Conservation (phyloP, 2,888 invertebrate species). For the Lycaena phlaeas region DNA sequence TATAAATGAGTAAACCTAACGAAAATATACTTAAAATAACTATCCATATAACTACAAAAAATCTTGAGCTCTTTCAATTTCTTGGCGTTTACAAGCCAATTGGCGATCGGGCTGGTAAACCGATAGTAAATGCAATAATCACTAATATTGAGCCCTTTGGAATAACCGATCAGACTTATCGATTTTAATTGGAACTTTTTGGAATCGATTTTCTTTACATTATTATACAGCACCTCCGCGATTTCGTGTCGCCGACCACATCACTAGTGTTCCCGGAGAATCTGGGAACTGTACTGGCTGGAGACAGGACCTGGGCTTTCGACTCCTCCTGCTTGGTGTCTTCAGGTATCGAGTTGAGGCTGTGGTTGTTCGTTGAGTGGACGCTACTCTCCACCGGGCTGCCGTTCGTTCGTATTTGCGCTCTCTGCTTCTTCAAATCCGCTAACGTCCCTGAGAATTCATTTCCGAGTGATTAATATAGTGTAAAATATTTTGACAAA, state of each 20-base stretch:
- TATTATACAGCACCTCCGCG: constrained; percentile 81
- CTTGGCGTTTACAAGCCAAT: background rate
- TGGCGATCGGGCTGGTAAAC: background rate
- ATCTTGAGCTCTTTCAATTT: constrained; percentile 1
- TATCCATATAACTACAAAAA: background rate
- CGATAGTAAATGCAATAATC: background rate
- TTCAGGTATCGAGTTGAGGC: constrained; percentile 58
- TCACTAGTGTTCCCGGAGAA: constrained; percentile 85
- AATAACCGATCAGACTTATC: background rate
- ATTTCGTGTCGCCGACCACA: constrained; percentile 81
- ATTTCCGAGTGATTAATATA: constrained; percentile 6
- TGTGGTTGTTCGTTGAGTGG: constrained; percentile 56
- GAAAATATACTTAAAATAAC: background rate
- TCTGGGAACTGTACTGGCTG: constrained; percentile 63
- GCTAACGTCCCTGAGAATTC: constrained; percentile 81
- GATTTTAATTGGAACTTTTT: constrained; percentile 13
- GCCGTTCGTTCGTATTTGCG: constrained; percentile 82
- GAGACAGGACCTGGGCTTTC: constrained; percentile 62
- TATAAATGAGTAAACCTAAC: background rate
- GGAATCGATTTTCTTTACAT: constrained; percentile 65
- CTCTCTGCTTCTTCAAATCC: constrained; percentile 93
- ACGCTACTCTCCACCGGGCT: constrained; percentile 64
- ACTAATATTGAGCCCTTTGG: background rate
- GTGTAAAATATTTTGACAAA: no score
- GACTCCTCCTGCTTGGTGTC: constrained; percentile 40